A percentile compares a stretch with the other conserved stretches of the same genome.
Conservation (phyloP, 2,888 invertebrate species). For the Sphaerophoria taeniata region DNA sequence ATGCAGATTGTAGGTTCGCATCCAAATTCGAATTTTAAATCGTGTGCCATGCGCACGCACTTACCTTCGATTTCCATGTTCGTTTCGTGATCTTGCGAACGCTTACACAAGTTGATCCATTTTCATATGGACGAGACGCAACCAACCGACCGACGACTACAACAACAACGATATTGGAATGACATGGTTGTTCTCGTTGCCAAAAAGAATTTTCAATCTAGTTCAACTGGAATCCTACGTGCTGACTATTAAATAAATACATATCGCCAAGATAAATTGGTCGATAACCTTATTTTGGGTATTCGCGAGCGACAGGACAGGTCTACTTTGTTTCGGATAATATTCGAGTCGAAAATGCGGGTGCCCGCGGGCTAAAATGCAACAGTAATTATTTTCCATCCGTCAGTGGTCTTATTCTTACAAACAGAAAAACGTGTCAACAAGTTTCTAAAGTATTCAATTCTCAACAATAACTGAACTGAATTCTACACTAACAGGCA, state of each 20-base stretch:
- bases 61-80: slow-evolving; percentile 36
- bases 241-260: slow-evolving; percentile 74
- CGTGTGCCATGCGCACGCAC: slow-evolving; percentile 57
- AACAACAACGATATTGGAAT: no score
- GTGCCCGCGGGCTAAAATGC: slow-evolving; percentile 65
- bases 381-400: slow-evolving; percentile 32
- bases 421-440: slow-evolving; percentile 50
- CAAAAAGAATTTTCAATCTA: slow-evolving; percentile 70
- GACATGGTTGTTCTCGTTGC: slow-evolving; percentile 26
- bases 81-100: slow-evolving; percentile 24
- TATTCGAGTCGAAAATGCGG: slow-evolving; percentile 63
- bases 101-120: slow-evolving; percentile 67
- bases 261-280: slow-evolving; percentile 72
- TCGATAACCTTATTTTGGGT: slow-evolving; percentile 69
- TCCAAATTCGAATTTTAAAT: slow-evolving; percentile 5
- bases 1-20: slow-evolving; percentile 7
- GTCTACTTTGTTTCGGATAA: slow-evolving; percentile 12
- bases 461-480: slow-evolving; percentile 5
- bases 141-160: background rate
- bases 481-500: background rate
- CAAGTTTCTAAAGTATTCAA: slow-evolving; percentile 39
- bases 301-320: background rate
- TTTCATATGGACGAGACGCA: slow-evolving; percentile 19
- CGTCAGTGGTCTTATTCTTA: slow-evolving; percentile 11
- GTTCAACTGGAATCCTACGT: slow-evolving; percentile 70